Evolutionary conservation across 1,140 invertebrate genomes (phyloP), one percentile per base, ranked within the genome.

Genomic region (Hylyphantes graminicola): DNA sequence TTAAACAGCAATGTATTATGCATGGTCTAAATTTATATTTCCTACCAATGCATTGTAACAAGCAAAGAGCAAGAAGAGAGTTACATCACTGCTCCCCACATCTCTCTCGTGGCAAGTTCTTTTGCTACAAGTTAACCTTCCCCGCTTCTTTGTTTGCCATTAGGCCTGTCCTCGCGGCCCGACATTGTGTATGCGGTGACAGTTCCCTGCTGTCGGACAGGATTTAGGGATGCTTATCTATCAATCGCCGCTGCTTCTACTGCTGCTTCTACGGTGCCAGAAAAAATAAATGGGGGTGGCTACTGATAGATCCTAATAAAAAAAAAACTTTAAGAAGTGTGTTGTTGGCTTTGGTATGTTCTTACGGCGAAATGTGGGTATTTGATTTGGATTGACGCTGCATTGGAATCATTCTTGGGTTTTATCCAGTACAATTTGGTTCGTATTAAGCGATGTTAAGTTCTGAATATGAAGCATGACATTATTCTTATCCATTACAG

Each of bases 61-160:
- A 35, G 35, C 35, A 35, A 35, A 35, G 35, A 35, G 35, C 35
- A 35, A 35, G 35, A 35, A 35, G 35, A 35, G 35, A 11, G 17
- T 74, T 57, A 11, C 48, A 74, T 17, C 54, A 17, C 50, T 70
- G 53, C n/a, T 68, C 64, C 8, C n/a, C n/a, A 10, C 51, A 13
- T 7, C 17, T 48, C 15, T 76, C 51, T 61, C 64, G 35, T 61
- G 61, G 19, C 54, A 21, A 57, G 61, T 72, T 50, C 51, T 73
- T 70, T 63, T 73, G 80, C 80, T 74, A 83, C 80, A 82, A 82
- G 70, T 83, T 83, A 81, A 81, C 79, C 79, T 81, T 81, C 80
- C 72, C 64, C 80, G 67, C 80, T 83, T n/a, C 75, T 83, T 83
- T 83, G 80, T 83, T 83, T 74, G 68, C n/a, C 57, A 61, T 72